Evolutionary conservation across 2,113 vertebrate genomes (phyloP).

Genomic region (Porphyrio hochstetteri): DNA sequence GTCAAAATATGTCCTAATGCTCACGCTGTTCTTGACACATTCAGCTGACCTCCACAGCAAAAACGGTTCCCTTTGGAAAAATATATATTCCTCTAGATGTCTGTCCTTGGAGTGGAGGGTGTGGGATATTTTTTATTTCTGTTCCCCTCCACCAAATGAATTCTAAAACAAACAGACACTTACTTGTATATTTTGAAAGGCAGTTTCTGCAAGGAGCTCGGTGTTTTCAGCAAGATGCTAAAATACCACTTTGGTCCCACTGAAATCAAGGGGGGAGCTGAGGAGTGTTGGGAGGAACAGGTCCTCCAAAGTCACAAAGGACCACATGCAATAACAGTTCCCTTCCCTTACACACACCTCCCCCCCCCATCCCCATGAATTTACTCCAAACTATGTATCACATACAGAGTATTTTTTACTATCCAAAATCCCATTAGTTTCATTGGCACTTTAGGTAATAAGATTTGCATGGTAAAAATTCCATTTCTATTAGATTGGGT

Average conservation of each 20-base stretch:
- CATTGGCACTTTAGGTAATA: conserved; percentile 73
- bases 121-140: not conserved
- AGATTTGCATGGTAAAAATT: conserved; percentile 77
- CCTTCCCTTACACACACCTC: not conserved
- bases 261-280: not conserved
- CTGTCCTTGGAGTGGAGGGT: not conserved
- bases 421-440: conserved; percentile 57
- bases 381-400: conserved; percentile 65
- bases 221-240: not conserved
- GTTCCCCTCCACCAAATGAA: not conserved
- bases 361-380: not conserved
- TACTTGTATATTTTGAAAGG: not conserved
- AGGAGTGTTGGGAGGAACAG: not conserved
- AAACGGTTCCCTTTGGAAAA: not conserved
- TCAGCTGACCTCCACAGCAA: not conserved
- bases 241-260: not conserved
- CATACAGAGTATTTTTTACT: conserved; percentile 62
- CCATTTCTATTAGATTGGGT: conserved; percentile 73
- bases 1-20: conserved; percentile 10
- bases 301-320: conserved; percentile 23
- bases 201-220: not conserved
- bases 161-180: not conserved
- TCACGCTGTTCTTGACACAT: not conserved
- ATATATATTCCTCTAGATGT: not conserved
- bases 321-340: conserved; percentile 15